Base-by-base conservation (phyloP, 2,113 vertebrate species). In the Calonectris borealis region DNA sequence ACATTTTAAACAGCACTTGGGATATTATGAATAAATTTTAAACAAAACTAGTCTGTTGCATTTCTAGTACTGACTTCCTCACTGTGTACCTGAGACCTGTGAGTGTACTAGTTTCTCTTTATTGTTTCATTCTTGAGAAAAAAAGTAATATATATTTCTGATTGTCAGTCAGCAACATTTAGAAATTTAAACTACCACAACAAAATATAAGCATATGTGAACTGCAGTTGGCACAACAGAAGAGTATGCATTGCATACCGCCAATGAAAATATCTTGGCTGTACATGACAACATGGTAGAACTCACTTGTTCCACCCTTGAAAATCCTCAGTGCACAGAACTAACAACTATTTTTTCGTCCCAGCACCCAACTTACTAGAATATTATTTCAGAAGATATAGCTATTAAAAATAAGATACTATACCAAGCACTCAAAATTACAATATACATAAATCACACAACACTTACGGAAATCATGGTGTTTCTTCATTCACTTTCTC, bases 161-260 rank as follows among this genome's bases (percentile, higher is more conserved):
- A 1, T 49, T 62, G 6, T 64, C 38, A 48, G 11, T 24, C 16
- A 73, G 7, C 11, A 29, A 42, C 0, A 48, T 71, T 54, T 68
- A 60, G 42, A 71, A 87, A 86, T 69, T 34, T 80, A 55, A 86
- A 44, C 36, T 83, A 32, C 42, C 42, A 46, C 46, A 75, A 49
- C 11, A 49, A 32, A 31, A 34, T 48, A 42, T 18, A 32, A 80
- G 7, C 5, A 4, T 54, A 11, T 16, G 17, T 25, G 25, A 79
- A 46, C 6, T 80, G 21, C 8, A 8, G 2, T 49, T 69, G 83
- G 42, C 49, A 69, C 18, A n/a, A 17, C 13, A 64, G 34, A 69
- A 48, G 48, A n/a, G 6, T 27, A 3, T 36, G 3, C 14, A 34
- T 38, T 1, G 1, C 4, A 11, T 26, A 12, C 34, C 76, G 29